Base-by-base conservation (phyloP, 2,797 vertebrate species). In the Lepilemur ruficaudatus region DNA sequence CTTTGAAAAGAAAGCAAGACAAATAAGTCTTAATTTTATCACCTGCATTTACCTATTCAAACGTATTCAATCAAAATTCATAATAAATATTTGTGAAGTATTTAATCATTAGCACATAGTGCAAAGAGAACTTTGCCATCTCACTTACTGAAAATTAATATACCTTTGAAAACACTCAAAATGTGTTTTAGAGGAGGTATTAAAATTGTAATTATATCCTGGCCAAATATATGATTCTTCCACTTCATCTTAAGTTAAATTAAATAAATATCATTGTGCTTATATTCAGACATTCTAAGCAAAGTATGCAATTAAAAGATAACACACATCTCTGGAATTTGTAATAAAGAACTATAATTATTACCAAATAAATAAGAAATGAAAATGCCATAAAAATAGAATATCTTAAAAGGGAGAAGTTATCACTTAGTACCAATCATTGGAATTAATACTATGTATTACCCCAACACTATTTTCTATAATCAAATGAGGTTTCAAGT, bases 291-390 rank as follows among this genome's bases (percentile, higher is more conserved):
- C 6, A 83, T 76, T 88, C 48, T 72, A 86, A 88, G 32, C 43
- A 96, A 95, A 95, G 22, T 18, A 65, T 95, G 17, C 5, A 94
- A 94, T 93, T 83, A 93, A 95, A 91, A 85, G 48, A 78, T 46
- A 96, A 65, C 2, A 86, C 0, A 73, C 7, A 73, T 48, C 13
- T 69, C 75, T 96, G 75, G 14, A 38, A 76, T 69, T 75, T 96
- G 55, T 15, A 81, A 57, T 76, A 82, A 89, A 92, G n/a, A 94
- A 75, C 0, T 18, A 83, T 35, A 97, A 93, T 96, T 83, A 90
- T 65, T 73, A 70, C 4, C 52, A 63, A 3, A 86, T 73, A 93
- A 94, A 76, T n/a, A 87, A 38, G 43, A 93, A 95, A 70, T 43
- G 9, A 9, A 85, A 92, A 57, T 67, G 14, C 23, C 72, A 81